Percentiles rank a stretch among this genome's conserved stretches.
These are phyloP conservation scores for Anser brachyrhynchus DNA, from an alignment of 2,113 vertebrate genomes.

Conservation along the genomic window DNA sequence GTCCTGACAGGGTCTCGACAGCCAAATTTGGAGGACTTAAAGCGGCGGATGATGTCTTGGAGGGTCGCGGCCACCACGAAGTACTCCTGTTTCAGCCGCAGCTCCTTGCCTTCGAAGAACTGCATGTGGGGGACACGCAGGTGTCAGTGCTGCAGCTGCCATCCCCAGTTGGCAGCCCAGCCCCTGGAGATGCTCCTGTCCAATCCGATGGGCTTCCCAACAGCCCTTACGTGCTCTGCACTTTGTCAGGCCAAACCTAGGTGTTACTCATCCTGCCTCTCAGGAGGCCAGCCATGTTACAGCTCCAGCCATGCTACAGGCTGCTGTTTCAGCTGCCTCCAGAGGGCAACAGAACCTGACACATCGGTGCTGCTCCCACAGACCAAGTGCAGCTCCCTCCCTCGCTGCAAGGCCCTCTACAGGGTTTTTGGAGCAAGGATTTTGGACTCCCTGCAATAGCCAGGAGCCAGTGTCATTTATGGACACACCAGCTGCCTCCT, in stretches of 20 bases:
- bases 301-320: too few relatives aligned
- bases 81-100: constrained; percentile 90
- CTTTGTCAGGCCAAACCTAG: neutral
- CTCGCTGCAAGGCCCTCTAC: neutral
- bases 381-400: neutral
- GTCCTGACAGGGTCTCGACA: constrained; percentile 87
- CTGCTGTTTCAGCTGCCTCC: neutral
- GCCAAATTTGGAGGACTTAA: constrained; percentile 90
- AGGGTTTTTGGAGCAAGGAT: neutral
- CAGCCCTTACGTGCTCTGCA: neutral
- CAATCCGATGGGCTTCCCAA: neutral
- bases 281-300: too few relatives aligned
- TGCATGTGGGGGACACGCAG: neutral
- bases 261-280: neutral
- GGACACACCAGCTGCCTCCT: neutral
- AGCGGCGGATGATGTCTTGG: constrained; percentile 88
- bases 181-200: neutral
- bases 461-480: neutral
- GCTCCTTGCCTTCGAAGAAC: constrained; percentile 92
- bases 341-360: neutral
- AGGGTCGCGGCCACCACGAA: constrained; percentile 89
- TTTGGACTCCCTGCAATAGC: neutral
- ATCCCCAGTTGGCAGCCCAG: neutral
- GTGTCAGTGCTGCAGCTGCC: neutral
- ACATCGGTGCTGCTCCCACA: neutral